Conservation (phyloP, 2,888 invertebrate species). For the Tachina lurida region DNA sequence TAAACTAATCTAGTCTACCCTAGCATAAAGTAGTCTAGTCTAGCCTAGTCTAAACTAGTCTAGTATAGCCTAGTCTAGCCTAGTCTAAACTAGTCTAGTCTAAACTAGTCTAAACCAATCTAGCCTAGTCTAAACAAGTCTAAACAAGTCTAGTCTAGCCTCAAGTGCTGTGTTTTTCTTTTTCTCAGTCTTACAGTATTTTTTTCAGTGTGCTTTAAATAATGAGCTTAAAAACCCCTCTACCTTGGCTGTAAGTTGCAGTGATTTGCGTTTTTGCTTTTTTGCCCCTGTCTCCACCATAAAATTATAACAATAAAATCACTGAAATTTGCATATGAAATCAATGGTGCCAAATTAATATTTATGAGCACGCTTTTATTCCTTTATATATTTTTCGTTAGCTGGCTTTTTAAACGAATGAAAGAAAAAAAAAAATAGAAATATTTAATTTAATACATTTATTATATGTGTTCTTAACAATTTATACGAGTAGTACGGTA, state of each 20-base stretch:
- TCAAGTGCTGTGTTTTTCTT: not conserved
- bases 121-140: not conserved
- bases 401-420: not conserved
- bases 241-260: constrained; percentile 7
- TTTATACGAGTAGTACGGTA: constrained; percentile 42
- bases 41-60: too few species aligned
- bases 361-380: constrained; percentile 61
- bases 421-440: constrained; percentile 18
- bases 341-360: constrained; percentile 69
- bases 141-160: not conserved
- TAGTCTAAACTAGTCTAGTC: too few species aligned
- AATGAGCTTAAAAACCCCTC: not conserved
- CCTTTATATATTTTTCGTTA: not conserved
- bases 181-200: constrained; percentile 10
- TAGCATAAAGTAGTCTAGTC: too few species aligned
- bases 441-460: constrained; percentile 41
- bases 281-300: constrained; percentile 4
- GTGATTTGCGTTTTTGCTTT: constrained; percentile 3
- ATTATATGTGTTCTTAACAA: constrained; percentile 46
- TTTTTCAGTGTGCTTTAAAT: constrained; percentile 18
- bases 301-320: constrained; percentile 50
- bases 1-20: too few species aligned
- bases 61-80: too few species aligned
- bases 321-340: constrained; percentile 67
- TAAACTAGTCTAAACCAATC: too few species aligned